Evolutionary conservation across 2,113 vertebrate species (phyloP).

Genomic region (Camelus dromedarius): DNA sequence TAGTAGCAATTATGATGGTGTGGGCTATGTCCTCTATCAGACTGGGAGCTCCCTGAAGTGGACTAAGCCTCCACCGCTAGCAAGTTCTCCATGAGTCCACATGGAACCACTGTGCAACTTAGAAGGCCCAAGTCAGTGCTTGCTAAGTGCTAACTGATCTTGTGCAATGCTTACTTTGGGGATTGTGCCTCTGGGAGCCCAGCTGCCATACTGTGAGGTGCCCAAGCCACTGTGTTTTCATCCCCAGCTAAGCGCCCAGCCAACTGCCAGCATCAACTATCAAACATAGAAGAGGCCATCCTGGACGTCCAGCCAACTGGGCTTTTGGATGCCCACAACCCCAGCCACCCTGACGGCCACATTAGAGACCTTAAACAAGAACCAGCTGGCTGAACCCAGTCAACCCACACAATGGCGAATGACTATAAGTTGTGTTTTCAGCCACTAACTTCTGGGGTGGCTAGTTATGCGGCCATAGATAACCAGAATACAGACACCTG

Average conservation of each 20-base stretch:
- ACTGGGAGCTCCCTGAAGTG: background rate
- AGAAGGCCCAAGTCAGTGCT: background rate
- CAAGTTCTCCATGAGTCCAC: background rate
- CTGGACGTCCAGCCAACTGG: background rate
- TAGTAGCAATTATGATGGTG: background rate
- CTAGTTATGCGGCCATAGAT: rapidly evolving
- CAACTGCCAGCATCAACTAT: background rate
- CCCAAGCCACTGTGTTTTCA: background rate
- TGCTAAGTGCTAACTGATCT: too few relatives aligned
- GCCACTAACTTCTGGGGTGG: background rate
- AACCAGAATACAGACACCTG: background rate
- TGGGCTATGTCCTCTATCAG: background rate
- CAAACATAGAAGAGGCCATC: background rate
- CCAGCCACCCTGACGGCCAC: background rate
- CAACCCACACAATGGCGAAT: background rate
- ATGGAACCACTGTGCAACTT: rapidly evolving
- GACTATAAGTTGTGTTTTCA: background rate
- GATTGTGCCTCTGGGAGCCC: background rate
- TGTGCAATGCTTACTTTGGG: background rate
- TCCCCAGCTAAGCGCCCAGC: background rate
- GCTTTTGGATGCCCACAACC: background rate
- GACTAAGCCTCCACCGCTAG: background rate
- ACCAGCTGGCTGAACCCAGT: background rate
- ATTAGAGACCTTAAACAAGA: background rate
- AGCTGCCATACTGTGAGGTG: background rate